Percentiles rank a stretch among this genome's conserved stretches.
phyloP scores from a whole-genome alignment of 2,888 invertebrate genomes.

The Candidula unifasciata region DNA sequence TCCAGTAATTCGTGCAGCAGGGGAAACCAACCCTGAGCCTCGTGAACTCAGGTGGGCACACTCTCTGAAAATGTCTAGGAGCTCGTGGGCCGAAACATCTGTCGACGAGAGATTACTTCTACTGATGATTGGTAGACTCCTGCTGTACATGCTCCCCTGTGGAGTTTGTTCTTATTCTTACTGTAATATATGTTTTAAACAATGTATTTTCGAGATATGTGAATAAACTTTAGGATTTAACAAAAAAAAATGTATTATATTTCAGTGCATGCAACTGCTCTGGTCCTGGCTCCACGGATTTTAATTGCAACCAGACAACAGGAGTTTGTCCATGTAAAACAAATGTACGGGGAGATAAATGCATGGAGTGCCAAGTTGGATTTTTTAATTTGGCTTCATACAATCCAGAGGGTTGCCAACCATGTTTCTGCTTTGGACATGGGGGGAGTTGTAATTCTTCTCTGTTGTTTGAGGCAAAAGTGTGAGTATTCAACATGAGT shows the following conservation, averaged over 20 bases:
- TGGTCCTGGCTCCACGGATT: constrained; percentile 53
- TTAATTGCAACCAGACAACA: constrained; percentile 55
- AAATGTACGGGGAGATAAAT: constrained; percentile 63
- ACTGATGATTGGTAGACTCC: no score
- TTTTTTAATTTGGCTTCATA: constrained; percentile 71
- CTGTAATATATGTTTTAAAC: no score
- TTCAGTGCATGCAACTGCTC: constrained; percentile 62
- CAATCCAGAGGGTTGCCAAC: constrained; percentile 86
- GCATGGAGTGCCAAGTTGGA: constrained; percentile 63
- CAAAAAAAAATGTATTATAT: not conserved
- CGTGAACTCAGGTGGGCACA: no score
- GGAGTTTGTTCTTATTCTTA: no score
- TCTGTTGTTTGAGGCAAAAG: constrained; percentile 51
- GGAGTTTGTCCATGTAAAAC: constrained; percentile 66
- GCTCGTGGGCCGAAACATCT: no score
- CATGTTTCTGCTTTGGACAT: constrained; percentile 67
- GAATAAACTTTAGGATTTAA: no score
- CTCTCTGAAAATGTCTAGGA: no score
- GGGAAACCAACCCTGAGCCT: no score
- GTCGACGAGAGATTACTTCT: no score
- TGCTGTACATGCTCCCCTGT: no score
- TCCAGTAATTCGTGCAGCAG: no score
- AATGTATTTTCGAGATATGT: no score
- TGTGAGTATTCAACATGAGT: constrained; percentile 20
- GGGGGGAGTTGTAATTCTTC: constrained; percentile 60